Evolutionary conservation across 2,113 vertebrate genomes (phyloP).

Genomic region (Castor canadensis): DNA sequence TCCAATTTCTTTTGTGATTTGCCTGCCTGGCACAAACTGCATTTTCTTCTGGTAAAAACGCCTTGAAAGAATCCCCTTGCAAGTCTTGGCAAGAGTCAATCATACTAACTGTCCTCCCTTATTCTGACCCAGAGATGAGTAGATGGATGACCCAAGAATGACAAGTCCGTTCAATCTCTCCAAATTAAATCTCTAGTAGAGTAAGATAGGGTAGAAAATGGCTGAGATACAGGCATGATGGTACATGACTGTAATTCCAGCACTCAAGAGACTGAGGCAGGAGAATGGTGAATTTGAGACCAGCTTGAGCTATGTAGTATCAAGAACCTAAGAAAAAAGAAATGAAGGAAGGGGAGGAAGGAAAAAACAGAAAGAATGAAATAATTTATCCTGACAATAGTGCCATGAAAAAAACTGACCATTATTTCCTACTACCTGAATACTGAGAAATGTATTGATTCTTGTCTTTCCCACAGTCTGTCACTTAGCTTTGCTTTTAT

Average conservation of each 20-base stretch:
- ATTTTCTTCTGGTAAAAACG: background rate
- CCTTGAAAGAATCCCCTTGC: background rate
- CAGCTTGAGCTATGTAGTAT: too few relatives aligned
- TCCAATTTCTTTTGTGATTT: constrained; percentile 5
- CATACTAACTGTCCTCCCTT: background rate
- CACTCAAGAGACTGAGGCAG: too few relatives aligned
- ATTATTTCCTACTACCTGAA: background rate
- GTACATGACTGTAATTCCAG: background rate
- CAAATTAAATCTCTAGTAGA: background rate
- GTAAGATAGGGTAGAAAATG: background rate
- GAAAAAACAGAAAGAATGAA: background rate
- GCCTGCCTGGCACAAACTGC: background rate
- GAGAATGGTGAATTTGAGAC: too few relatives aligned
- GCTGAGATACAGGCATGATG: background rate
- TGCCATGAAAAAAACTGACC: background rate
- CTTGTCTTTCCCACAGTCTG: background rate
- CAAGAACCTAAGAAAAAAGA: background rate
- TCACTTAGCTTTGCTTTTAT: background rate
- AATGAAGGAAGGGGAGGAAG: background rate
- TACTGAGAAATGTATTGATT: background rate
- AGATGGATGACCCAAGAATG: background rate
- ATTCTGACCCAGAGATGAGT: background rate
- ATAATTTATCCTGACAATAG: background rate
- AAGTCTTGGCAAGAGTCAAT: background rate
- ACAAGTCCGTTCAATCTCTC: background rate